Base-by-base conservation (phyloP, 2,113 vertebrate genomes). In the Malurus cyaneus region DNA sequence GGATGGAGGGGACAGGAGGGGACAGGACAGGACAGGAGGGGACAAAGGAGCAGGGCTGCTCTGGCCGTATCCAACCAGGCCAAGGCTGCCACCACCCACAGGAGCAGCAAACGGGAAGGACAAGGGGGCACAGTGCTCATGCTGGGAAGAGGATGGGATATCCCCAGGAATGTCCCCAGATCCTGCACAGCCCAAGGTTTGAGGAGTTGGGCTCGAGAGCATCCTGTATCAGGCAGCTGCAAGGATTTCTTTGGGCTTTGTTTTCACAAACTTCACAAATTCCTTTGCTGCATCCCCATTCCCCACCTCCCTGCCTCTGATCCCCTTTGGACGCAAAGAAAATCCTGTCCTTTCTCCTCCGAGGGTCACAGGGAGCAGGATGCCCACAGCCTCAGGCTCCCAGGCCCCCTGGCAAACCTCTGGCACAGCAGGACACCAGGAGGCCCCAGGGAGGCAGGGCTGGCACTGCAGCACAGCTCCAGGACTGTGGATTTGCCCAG, bases 21-120 rank as follows among this genome's bases (percentile, higher is more conserved):
- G 74, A 72, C n/a, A n/a, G 49, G 39, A 50, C 52, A 36, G 32
- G 11, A 6, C 13, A 34, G 60, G 9, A 18, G n/a, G 5, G 8
- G 62, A 69, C 67, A 29, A n/a, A 47, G 49, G 16, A 57, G 39
- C 18, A 32, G 54, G 28, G 23, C 12, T 70, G 64, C 29, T 47
- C 69, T 8, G 17, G 56, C 44, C 8, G 1, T 0, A 9, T 0
- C 52, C 29, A 44, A 20, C 31, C 61, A 10, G 46, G 44, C 18
- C 41, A 4, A 24, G 23, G 8, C 70, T 1, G 5, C 34, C 21
- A 3, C 14, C 34, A n/a, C 66, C 34, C 1, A 0, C 39, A 18
- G 24, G 28, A 71, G 60, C 6, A 2, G 59, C 41, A 17, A 5
- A 46, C 1, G 5, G 53, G 42, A 70, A 57, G 34, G 64, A 77